Percentiles rank a stretch among this genome's conserved stretches.
Evolutionary conservation across 2,797 vertebrate species (phyloP).

Genomic region (Eurystomus glaucurus): DNA sequence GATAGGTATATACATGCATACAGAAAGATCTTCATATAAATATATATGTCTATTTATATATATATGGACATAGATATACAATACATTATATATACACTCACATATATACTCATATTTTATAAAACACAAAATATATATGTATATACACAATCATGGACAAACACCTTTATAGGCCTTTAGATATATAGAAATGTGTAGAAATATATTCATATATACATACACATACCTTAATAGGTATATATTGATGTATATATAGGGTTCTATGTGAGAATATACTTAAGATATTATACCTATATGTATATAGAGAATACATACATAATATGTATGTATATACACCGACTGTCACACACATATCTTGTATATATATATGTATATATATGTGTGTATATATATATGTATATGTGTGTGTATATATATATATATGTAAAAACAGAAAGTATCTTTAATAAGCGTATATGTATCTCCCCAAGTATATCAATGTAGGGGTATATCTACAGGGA

Average conservation of each 20-base stretch:
- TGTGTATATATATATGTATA: too few relatives aligned
- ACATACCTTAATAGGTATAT: neutral
- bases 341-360: neutral
- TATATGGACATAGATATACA: neutral
- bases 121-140: neutral
- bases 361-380: too few relatives aligned
- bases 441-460: neutral
- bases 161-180: neutral
- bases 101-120: neutral
- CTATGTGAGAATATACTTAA: too few relatives aligned
- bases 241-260: neutral
- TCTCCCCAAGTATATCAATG: neutral
- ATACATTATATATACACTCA: neutral
- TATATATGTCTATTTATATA: too few relatives aligned
- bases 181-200: neutral
- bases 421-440: neutral
- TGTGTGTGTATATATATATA: neutral
- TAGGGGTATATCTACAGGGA: neutral
- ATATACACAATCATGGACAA: neutral
- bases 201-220: neutral
- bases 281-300: too few relatives aligned
- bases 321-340: neutral
- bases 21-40: neutral
- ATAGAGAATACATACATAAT: neutral
- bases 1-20: neutral